phyloP scores from a whole-genome alignment of 2,888 invertebrate genomes.

The Bibio marci region DNA sequence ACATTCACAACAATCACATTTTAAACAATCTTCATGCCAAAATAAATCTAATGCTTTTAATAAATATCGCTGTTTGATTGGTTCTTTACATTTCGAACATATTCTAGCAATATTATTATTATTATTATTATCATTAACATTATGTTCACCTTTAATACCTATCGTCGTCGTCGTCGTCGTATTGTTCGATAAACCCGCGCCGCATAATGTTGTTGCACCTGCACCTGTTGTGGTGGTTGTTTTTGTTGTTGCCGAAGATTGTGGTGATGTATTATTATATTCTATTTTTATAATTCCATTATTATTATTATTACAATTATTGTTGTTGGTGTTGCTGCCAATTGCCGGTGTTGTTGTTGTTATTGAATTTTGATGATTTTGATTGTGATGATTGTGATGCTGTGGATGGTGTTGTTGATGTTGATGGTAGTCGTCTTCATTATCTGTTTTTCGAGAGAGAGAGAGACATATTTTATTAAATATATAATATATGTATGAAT shows the following conservation, averaged over 20 bases:
- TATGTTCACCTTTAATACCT: not conserved
- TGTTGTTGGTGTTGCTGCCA: not conserved
- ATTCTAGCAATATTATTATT: not conserved
- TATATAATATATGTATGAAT: too few species aligned
- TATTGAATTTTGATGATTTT: not conserved
- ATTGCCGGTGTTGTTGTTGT: not conserved
- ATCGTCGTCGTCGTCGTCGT: not conserved
- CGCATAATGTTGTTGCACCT: not conserved
- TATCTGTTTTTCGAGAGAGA: too few species aligned
- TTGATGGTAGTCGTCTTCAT: conserved; percentile 4
- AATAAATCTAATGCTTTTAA: conserved; percentile 74
- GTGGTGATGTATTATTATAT: not conserved
- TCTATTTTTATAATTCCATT: conserved; percentile 1
- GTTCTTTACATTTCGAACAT: conserved; percentile 10
- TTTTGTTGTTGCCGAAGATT: not conserved
- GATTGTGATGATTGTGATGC: too few species aligned
- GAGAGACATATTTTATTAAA: too few species aligned
- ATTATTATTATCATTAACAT: not conserved
- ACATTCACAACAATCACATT: conserved; percentile 85
- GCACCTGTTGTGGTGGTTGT: not conserved
- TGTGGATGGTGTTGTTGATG: not conserved
- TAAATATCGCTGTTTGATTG: conserved; percentile 62
- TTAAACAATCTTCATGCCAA: conserved; percentile 91
- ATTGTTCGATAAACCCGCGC: too few species aligned
- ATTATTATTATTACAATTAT: not conserved